Evolutionary conservation across 1,140 invertebrate species (phyloP), one percentile per base, ranked within the genome.

Genomic region (Dryas iulia): DNA sequence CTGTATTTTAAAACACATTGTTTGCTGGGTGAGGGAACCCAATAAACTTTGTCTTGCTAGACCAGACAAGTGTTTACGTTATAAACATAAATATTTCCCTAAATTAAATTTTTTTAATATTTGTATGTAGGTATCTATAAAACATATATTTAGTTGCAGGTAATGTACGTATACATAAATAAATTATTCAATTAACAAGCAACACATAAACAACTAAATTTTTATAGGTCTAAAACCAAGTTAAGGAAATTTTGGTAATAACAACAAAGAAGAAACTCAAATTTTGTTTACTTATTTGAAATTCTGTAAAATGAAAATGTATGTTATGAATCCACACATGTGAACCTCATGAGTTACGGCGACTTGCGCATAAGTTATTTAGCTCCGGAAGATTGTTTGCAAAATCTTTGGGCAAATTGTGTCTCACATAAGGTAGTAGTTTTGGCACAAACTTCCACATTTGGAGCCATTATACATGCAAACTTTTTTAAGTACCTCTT

Each of bases 351-450:
- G 18, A 31, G 57, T 59, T 59, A 59, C 57, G 28, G 21, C n/a
- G 39, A 18, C 39, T 31, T 21, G 57, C 7, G 26, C 18, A 33
- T 59, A 59, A 33, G 8, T 59, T 24, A 59, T 11, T 33, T 59
- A 59, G 21, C 28, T 59, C 57, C 7, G 14, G 28, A 33, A 59
- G 26, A 59, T 23, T 59, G 57, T 59, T 47, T 31, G 14, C 28
- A 61, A 61, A 64, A 54, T 64, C 14, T 30, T 64, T 64, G 23
- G 28, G 14, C 52, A 33, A 31, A 56, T 53, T 64, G n/a, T 53
- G 23, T 61, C 24, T 33, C 25, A 63, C 25, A 63, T 28, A 52
- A 54, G 47, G 12, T 23, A 59, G 28, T 57, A 39, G 33, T 39
- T 47, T 47, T 47, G 39, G 3, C 18, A 18, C 2, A 59, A 31